Evolutionary conservation across 1,140 invertebrate species (phyloP).

Genomic region (Zaprionus camerounensis): DNA sequence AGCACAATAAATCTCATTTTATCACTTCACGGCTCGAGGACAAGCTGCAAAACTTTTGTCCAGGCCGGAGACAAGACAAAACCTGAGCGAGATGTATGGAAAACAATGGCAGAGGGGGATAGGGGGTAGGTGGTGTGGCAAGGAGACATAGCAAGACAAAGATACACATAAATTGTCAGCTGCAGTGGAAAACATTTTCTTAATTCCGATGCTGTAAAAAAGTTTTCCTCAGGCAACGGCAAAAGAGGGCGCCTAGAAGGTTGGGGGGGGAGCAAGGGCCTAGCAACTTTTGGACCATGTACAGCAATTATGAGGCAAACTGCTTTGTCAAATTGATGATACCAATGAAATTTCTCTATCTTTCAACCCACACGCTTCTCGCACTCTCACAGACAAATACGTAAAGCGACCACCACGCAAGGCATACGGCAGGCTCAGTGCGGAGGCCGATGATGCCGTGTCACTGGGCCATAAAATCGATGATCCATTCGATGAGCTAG

Average conservation of each 20-base stretch:
- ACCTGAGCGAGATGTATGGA: slow-evolving; percentile 23
- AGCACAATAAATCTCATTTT: slow-evolving; percentile 74
- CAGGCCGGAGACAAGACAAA: slow-evolving; percentile 27
- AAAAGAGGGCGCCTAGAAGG: background rate
- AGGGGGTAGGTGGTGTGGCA: background rate
- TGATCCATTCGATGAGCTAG: slow-evolving; percentile 83
- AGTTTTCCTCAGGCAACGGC: slow-evolving; percentile 6
- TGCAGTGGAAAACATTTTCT: slow-evolving; percentile 58
- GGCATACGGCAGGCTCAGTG: slow-evolving; percentile 81
- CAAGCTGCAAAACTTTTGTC: slow-evolving; percentile 60
- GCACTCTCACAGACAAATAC: slow-evolving; percentile 71
- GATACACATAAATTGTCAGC: slow-evolving; percentile 60
- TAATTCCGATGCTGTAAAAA: slow-evolving; percentile 51
- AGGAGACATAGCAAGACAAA: slow-evolving; percentile 39
- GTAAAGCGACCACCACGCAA: slow-evolving; percentile 82
- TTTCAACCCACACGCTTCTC: slow-evolving; percentile 24
- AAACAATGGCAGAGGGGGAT: slow-evolving; percentile 22
- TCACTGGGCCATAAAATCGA: slow-evolving; percentile 79
- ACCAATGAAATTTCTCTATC: slow-evolving; percentile 57
- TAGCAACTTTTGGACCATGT: background rate
- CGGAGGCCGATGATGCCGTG: slow-evolving; percentile 78
- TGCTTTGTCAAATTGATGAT: slow-evolving; percentile 23
- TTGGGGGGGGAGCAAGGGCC: background rate
- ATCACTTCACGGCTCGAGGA: slow-evolving; percentile 66
- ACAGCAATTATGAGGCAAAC: slow-evolving; percentile 31